phyloP scores from a whole-genome alignment of 2,797 vertebrate genomes.

The Pachyuromys duprasi region DNA sequence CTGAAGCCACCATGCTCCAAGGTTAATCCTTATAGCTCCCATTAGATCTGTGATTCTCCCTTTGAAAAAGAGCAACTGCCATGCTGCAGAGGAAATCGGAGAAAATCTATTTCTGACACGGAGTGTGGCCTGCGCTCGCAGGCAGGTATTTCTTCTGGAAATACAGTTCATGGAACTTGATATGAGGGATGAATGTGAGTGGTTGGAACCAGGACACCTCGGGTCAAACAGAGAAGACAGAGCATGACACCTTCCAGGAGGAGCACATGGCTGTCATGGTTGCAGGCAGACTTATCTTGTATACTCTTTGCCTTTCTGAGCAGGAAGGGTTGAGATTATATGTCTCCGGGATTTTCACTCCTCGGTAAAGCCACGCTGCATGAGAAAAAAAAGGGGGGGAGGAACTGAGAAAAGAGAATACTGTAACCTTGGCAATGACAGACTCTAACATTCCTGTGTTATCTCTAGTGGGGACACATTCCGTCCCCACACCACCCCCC shows the following conservation, averaged over 20 bases:
- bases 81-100: neutral
- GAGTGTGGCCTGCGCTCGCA: neutral
- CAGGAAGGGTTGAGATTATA: neutral
- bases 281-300: neutral
- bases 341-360: neutral
- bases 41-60: neutral
- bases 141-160: constrained; percentile 45
- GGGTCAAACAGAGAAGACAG: constrained; percentile 23
- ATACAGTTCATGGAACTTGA: constrained; percentile 41
- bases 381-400: neutral
- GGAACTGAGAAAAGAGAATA: neutral
- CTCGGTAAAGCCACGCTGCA: neutral
- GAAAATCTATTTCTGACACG: neutral
- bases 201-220: constrained; percentile 34
- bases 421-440: neutral
- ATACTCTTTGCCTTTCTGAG: neutral
- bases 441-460: neutral
- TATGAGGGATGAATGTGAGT: constrained; percentile 9
- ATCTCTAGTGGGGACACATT: neutral
- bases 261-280: neutral
- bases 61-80: neutral
- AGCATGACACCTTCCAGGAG: neutral
- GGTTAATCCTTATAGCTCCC: neutral
- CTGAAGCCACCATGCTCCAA: neutral
- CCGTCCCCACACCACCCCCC: neutral